Evolutionary conservation across 2,797 vertebrate genomes (phyloP).

Genomic region (Dendrocincla tyrannina): DNA sequence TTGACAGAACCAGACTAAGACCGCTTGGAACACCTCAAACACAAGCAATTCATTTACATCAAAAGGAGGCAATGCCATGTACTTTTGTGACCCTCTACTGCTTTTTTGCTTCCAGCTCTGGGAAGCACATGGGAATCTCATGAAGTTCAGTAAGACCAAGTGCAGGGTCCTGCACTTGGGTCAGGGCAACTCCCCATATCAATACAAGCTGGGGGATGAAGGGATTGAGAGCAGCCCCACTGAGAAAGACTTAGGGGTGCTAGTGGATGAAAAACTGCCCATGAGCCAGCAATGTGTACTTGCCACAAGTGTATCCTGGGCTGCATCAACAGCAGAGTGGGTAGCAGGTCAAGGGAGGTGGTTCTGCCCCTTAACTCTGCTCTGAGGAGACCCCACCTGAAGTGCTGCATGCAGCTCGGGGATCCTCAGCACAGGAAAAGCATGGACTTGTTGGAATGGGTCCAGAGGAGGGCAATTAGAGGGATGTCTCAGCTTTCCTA

Average conservation of each 20-base stretch:
- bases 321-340: background rate
- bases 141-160: background rate
- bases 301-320: background rate
- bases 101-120: background rate
- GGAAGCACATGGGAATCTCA: background rate
- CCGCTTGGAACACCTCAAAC: background rate
- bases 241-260: background rate
- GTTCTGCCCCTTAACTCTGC: background rate
- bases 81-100: background rate
- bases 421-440: background rate
- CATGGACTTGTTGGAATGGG: background rate
- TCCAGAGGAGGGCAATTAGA: fast-evolving
- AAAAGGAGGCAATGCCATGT: background rate
- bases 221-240: background rate
- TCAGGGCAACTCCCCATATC: too few species aligned
- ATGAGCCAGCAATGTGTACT: fast-evolving
- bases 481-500: background rate
- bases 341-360: background rate
- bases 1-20: background rate
- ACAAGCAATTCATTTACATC: background rate
- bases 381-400: background rate
- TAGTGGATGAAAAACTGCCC: background rate
- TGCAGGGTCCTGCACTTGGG: background rate
- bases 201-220: background rate
- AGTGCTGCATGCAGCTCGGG: background rate